Evolutionary conservation across 2,797 vertebrate genomes (phyloP), one percentile per base, ranked within the genome.

Genomic region (Hylomyscus alleni): DNA sequence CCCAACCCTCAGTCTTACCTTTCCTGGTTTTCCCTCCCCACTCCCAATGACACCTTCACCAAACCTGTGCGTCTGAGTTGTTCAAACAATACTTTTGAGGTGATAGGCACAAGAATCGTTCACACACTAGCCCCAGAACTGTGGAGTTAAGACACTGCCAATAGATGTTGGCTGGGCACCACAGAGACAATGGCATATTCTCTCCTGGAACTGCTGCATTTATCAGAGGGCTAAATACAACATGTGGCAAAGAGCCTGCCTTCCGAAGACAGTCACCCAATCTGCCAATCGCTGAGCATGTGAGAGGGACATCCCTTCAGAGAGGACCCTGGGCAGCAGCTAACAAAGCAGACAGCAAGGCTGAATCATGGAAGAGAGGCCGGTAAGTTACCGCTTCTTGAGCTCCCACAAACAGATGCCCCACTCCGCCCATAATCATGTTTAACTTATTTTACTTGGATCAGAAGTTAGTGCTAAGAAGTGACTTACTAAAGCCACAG

Each of bases 401-500:
- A 72, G 7, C 58, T 19, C 3, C 2, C 47, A 19, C 72, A 22
- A 13, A 81, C 22, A 7, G 81, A 54, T 0, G 1, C 72, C 3
- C 12, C 0, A 40, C 50, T 3, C 4, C 12, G 13, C 26, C 8
- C 52, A 11, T 0, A 22, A 34, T 0, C 2, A 1, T 6, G 0
- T 13, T 67, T 6, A 50, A 26, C 69, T 77, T 69, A 10, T 3
- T 24, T 62, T 5, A 58, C 0, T 11, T 26, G 58, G 0, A 12
- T 47, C 6, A 17, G 26, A 34, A 40, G 72, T 3, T 54, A n/a
- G 67, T n/a, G 0, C 85, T 62, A 34, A 22, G 62, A 19, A 31
- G 6, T 58, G n/a, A 85, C 9, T 50, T 56, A 47, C 78, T 3
- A 37, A 52, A 89, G 69, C 31, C 40, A 56, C 52, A 29, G 0